Percentiles rank a stretch among this genome's conserved stretches.
Conservation (phyloP, 1,140 invertebrate genomes). For the Saccostrea cuccullata region DNA sequence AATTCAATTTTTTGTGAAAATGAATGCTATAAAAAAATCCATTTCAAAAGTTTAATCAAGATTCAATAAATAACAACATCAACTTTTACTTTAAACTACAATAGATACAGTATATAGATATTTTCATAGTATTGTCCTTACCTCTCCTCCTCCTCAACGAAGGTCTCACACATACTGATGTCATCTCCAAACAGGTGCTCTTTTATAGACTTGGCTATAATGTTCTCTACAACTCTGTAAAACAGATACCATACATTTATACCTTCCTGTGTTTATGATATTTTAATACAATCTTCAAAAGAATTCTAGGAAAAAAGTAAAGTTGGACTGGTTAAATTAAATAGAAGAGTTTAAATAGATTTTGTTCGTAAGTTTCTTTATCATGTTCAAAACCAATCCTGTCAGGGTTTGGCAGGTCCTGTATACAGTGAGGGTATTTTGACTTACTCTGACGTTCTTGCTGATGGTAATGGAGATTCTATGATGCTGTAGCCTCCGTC, state of each 20-base stretch:
- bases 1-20: too few species aligned
- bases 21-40: too few species aligned
- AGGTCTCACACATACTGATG: constrained; percentile 55
- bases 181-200: constrained; percentile 72
- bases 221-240: constrained; percentile 70
- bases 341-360: constrained; percentile 21
- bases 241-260: neutral
- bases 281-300: neutral
- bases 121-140: neutral
- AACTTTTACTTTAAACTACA: too few species aligned
- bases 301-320: neutral
- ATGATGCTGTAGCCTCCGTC: constrained; percentile 75
- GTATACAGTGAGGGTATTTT: constrained; percentile 7
- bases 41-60: too few species aligned
- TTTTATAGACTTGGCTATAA: constrained; percentile 67
- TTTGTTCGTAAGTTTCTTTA: neutral
- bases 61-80: too few species aligned
- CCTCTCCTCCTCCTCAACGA: constrained; percentile 36
- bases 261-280: neutral
- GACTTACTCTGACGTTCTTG: constrained; percentile 74
- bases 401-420: neutral
- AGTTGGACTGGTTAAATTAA: constrained; percentile 11
- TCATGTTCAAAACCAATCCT: neutral
- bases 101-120: too few species aligned
- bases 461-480: constrained; percentile 74